Conservation (phyloP, 2,113 vertebrate species). For the Oryzias celebensis region DNA sequence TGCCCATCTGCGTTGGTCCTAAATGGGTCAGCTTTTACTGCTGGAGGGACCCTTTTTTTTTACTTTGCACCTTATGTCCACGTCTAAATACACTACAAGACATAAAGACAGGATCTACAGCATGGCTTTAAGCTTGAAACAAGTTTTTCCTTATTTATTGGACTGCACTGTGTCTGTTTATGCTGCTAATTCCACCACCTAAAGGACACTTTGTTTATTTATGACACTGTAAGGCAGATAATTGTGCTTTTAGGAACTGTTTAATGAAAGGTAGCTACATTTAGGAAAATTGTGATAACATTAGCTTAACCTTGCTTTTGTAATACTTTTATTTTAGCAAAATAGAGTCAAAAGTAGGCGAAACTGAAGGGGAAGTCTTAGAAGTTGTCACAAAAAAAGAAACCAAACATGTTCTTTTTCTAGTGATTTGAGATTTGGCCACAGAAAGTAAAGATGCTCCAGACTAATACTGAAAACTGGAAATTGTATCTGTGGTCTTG, state of each 20-base stretch:
- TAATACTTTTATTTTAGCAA: too few species aligned
- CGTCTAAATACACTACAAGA: slow-evolving; percentile 36
- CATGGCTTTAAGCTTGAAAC: slow-evolving; percentile 15
- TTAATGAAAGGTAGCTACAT: too few species aligned
- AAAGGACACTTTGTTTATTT: neutral
- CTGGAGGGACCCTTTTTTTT: slow-evolving; percentile 36
- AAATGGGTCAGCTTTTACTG: slow-evolving; percentile 51
- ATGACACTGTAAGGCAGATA: too few species aligned
- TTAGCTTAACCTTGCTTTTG: too few species aligned
- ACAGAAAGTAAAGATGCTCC: slow-evolving; percentile 13
- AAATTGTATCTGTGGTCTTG: slow-evolving; percentile 32
- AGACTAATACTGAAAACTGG: slow-evolving; percentile 24
- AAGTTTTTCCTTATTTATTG: slow-evolving; percentile 3
- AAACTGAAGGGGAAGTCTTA: neutral
- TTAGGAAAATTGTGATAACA: too few species aligned
- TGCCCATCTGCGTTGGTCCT: slow-evolving; percentile 45
- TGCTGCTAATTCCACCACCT: neutral
- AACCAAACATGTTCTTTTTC: neutral
- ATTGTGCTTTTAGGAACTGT: too few species aligned
- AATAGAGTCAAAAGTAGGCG: neutral
- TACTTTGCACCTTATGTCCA: slow-evolving; percentile 49
- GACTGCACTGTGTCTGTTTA: neutral
- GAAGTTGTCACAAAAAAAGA: neutral
- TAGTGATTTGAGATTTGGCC: neutral
- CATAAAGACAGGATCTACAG: slow-evolving; percentile 13